phyloP scores from a whole-genome alignment of 2,113 vertebrate species.

The Cercocebus atys region DNA sequence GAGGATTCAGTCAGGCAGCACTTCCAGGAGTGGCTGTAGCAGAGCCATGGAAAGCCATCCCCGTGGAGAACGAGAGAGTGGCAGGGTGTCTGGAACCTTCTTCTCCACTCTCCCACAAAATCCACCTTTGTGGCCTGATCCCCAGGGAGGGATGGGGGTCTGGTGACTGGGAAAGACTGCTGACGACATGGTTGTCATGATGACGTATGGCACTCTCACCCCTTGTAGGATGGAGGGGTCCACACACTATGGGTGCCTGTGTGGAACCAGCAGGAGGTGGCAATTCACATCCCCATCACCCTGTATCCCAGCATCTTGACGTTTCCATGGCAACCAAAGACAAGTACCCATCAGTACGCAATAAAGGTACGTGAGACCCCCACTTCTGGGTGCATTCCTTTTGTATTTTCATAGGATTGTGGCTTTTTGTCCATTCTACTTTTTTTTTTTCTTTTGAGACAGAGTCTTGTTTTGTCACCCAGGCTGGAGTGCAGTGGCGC shows the following conservation, averaged over 20 bases:
- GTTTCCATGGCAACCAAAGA: slow-evolving; percentile 97
- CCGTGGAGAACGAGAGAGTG: not conserved
- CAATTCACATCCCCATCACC: slow-evolving; percentile 93
- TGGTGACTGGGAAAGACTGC: not conserved
- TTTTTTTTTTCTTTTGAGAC: too few relatives aligned
- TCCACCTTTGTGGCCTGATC: not conserved
- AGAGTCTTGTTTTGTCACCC: too few relatives aligned
- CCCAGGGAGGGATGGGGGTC: not conserved
- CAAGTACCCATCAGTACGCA: slow-evolving; percentile 93
- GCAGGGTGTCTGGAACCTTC: not conserved
- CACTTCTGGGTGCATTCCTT: not conserved
- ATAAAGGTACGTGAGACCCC: slow-evolving; percentile 88
- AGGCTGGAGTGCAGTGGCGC: too few relatives aligned
- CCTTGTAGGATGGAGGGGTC: slow-evolving; percentile 88
- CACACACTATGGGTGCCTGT: slow-evolving; percentile 88
- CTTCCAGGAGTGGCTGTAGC: too few relatives aligned
- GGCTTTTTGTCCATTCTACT: not conserved
- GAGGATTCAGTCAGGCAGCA: not conserved
- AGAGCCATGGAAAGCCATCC: not conserved
- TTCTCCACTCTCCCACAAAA: not conserved
- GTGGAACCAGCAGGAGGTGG: slow-evolving; percentile 94
- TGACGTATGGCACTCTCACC: not conserved
- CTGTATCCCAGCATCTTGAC: slow-evolving; percentile 92
- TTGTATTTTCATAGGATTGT: not conserved
- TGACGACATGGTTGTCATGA: not conserved